These are phyloP conservation scores for Eretmocerus hayati DNA, from an alignment of 2,888 invertebrate species.

Conservation along the genomic window DNA sequence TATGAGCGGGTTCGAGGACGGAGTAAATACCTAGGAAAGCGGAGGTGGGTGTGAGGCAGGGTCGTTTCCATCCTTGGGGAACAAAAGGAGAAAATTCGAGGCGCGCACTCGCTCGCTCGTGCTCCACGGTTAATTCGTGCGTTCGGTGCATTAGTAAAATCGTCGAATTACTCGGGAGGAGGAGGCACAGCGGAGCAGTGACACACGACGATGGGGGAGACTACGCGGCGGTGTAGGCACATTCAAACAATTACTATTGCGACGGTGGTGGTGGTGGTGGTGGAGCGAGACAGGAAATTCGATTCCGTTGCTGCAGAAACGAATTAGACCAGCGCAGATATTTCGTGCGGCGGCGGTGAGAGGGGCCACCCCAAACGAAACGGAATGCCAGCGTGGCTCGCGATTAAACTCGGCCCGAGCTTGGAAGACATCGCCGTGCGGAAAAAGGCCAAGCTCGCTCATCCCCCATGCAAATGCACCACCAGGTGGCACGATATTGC, in stretches of 20 bases:
- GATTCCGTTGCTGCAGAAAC: constrained; percentile 8
- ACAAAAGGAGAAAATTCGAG: no score
- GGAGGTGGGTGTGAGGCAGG: no score
- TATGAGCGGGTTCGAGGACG: no score
- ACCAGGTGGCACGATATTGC: no score
- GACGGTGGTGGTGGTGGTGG: no score
- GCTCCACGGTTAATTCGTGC: constrained; percentile 8
- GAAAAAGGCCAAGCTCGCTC: not conserved
- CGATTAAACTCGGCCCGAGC: not conserved
- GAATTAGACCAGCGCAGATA: constrained; percentile 6
- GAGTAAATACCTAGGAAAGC: no score
- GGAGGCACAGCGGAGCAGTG: constrained; percentile 1
- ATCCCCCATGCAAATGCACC: not conserved
- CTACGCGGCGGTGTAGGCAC: not conserved
- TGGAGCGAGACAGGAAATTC: constrained; percentile 5
- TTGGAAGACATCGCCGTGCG: not conserved
- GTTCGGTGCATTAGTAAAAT: constrained; percentile 13
- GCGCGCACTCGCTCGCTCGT: no score
- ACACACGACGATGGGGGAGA: no score
- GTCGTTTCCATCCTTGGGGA: no score
- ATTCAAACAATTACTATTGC: constrained; percentile 8
- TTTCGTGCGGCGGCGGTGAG: constrained; percentile 6
- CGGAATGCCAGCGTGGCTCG: no score
- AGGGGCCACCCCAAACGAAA: no score
- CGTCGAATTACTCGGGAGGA: constrained; percentile 2